A percentile compares a stretch with the other conserved stretches of the same genome.
Evolutionary conservation across 2,113 vertebrate species (phyloP).

Genomic region (Motacilla tschutschensis): DNA sequence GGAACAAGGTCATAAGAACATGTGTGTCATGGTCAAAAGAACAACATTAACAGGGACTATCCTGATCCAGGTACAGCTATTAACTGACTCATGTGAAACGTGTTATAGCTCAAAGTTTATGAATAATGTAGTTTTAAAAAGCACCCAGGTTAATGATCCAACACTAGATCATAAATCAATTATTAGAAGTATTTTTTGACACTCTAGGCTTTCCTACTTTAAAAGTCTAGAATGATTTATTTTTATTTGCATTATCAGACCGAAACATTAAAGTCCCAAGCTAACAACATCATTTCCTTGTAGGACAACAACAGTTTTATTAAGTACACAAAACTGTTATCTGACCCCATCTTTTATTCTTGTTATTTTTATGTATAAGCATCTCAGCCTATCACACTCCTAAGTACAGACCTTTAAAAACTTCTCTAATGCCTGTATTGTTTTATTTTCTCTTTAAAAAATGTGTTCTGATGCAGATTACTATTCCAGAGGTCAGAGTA

Average conservation of each 20-base stretch:
- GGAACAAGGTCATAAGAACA: not conserved
- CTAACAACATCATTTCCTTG: not conserved
- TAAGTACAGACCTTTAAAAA: not conserved
- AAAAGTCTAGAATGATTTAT: not conserved
- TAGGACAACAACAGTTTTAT: not conserved
- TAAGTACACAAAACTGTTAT: not conserved
- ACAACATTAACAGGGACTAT: not conserved
- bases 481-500: not conserved
- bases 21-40: not conserved
- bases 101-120: not conserved
- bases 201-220: not conserved
- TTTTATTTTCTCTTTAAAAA: not conserved
- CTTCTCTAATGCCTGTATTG: not conserved
- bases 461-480: not conserved
- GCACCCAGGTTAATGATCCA: not conserved
- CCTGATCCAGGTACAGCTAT: not conserved
- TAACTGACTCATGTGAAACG: not conserved
- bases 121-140: not conserved
- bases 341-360: not conserved
- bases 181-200: not conserved
- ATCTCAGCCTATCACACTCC: not conserved
- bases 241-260: not conserved
- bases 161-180: not conserved
- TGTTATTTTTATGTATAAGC: not conserved
- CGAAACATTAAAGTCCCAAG: not conserved